Evolutionary conservation across 2,888 invertebrate species (phyloP).

Genomic region (Caenorhabditis doughertyi): DNA sequence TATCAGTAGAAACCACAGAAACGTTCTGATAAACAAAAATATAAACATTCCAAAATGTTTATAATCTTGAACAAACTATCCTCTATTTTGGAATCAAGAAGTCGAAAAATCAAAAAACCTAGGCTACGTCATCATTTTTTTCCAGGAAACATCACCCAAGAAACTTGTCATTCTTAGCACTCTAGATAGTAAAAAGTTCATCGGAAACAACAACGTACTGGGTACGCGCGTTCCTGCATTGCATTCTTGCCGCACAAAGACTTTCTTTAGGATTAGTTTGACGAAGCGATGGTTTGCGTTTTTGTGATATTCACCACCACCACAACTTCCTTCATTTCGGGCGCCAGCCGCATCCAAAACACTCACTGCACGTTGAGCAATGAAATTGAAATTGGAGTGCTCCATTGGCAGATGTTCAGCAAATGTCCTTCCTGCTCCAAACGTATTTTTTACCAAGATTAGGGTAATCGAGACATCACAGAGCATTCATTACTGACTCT

Average conservation of each 20-base stretch:
- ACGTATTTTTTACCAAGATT: conserved; percentile 52
- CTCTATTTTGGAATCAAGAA: not conserved
- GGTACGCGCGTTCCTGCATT: conserved; percentile 51
- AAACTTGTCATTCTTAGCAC: conserved; percentile 12
- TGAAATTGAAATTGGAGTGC: conserved; percentile 61
- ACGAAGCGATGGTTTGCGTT: conserved; percentile 60
- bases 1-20: conserved; percentile 20
- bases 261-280: conserved; percentile 61
- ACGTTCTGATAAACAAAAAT: not conserved
- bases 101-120: conserved; percentile 35
- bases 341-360: not conserved
- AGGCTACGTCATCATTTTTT: not conserved
- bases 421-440: conserved; percentile 50
- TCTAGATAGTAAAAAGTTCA: conserved; percentile 55
- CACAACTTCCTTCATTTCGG: conserved; percentile 55
- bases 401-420: conserved; percentile 53
- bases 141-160: not conserved
- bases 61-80: not conserved
- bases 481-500: conserved; percentile 41
- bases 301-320: conserved; percentile 54
- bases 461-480: conserved; percentile 50
- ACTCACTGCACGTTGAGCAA: conserved; percentile 32
- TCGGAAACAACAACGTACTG: conserved; percentile 42
- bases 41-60: conserved; percentile 21
- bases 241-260: conserved; percentile 21